Evolutionary conservation across 2,888 invertebrate genomes (phyloP).

Genomic region (Petrolisthes cinctipes): DNA sequence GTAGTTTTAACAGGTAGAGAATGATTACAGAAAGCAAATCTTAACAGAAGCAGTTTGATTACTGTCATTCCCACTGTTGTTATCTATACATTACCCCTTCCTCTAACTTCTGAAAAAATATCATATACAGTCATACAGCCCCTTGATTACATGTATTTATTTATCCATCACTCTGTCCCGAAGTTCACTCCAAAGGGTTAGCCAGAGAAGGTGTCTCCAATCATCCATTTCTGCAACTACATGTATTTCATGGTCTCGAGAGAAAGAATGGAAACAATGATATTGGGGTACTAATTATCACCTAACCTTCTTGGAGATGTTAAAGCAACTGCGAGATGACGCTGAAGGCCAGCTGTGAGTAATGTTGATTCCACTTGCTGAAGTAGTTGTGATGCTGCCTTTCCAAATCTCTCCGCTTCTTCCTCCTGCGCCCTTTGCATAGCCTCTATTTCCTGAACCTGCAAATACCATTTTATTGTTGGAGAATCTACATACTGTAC

Average conservation of each 20-base stretch:
- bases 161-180: not conserved
- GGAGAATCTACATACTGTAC: too few relatives aligned
- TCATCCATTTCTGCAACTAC: too few relatives aligned
- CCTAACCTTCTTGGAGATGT: slow-evolving; percentile 56
- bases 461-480: not conserved
- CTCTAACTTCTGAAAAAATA: not conserved
- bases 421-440: not conserved
- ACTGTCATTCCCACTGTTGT: not conserved
- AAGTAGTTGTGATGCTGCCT: slow-evolving; percentile 2
- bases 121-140: not conserved
- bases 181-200: too few relatives aligned
- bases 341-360: slow-evolving; percentile 31
- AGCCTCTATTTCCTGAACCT: not conserved
- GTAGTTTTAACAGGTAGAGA: too few relatives aligned
- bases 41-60: too few relatives aligned
- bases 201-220: too few relatives aligned
- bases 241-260: too few relatives aligned
- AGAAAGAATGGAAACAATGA: too few relatives aligned
- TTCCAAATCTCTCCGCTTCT: not conserved
- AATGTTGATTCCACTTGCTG: slow-evolving; percentile 38
- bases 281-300: not conserved
- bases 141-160: not conserved
- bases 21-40: too few relatives aligned
- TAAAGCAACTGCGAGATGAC: slow-evolving; percentile 37
- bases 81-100: not conserved